Evolutionary conservation across 2,797 vertebrate species (phyloP).

Genomic region (Arnoldichthys spilopterus): DNA sequence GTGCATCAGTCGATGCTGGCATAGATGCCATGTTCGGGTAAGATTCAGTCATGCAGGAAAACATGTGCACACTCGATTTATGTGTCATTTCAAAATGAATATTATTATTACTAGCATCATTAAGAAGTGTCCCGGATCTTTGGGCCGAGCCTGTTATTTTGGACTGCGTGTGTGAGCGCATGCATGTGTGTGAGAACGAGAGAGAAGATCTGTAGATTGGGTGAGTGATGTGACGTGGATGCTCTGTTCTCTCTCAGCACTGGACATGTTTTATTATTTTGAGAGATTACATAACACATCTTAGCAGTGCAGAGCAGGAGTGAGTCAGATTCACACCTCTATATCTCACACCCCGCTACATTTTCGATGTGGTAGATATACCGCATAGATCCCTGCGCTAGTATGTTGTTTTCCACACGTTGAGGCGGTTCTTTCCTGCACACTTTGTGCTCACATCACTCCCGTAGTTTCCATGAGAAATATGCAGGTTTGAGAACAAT

Average conservation of each 20-base stretch:
- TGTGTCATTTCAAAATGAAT: background rate
- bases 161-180: slow-evolving; percentile 8
- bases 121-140: too few relatives aligned
- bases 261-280: slow-evolving; percentile 46
- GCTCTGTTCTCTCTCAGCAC: slow-evolving; percentile 11
- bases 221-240: background rate
- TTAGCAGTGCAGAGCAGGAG: slow-evolving; percentile 31
- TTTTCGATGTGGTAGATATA: slow-evolving; percentile 33
- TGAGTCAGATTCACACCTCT: slow-evolving; percentile 44
- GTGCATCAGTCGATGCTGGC: background rate
- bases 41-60: slow-evolving; percentile 15
- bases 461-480: background rate
- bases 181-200: background rate
- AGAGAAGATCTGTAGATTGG: background rate
- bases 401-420: background rate
- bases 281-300: slow-evolving; percentile 50
- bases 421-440: background rate
- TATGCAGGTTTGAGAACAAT: background rate
- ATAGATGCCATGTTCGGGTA: slow-evolving; percentile 28
- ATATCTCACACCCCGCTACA: slow-evolving; percentile 35
- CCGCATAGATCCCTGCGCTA: background rate
- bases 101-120: background rate
- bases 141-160: background rate
- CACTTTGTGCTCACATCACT: background rate
- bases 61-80: background rate